Evolutionary conservation across 1,140 invertebrate species (phyloP).

Genomic region (Trinorchestia longiramus): DNA sequence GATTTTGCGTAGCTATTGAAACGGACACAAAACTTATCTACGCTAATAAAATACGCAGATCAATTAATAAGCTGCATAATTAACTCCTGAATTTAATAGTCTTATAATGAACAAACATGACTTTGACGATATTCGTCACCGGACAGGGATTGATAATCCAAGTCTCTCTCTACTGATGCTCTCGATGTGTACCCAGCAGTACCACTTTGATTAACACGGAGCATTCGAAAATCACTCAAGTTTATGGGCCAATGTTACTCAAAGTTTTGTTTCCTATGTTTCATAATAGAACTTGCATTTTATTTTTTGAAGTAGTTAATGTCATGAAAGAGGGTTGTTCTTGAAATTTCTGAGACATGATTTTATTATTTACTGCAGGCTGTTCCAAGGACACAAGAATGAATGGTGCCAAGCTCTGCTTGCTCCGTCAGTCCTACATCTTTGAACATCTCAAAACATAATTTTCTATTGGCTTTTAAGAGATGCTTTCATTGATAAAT

Average conservation of each 20-base stretch:
- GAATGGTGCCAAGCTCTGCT: neutral
- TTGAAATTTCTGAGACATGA: neutral
- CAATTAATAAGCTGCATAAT: neutral
- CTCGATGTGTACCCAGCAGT: neutral
- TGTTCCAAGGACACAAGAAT: neutral
- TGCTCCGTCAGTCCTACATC: neutral
- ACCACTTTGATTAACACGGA: neutral
- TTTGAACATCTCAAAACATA: neutral
- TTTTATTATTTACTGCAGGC: neutral
- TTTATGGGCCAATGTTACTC: neutral
- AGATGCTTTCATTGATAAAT: neutral
- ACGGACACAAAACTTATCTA: neutral
- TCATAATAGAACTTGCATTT: neutral
- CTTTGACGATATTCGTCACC: neutral
- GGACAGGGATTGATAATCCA: neutral
- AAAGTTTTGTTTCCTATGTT: neutral
- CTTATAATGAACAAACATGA: neutral
- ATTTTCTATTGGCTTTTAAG: neutral
- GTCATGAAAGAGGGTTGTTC: neutral
- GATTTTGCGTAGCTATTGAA: neutral
- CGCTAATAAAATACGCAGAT: neutral
- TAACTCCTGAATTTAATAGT: neutral
- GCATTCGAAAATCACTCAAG: neutral
- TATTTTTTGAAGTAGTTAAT: neutral
- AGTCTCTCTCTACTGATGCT: neutral